Percentiles rank a stretch among this genome's conserved stretches.
Evolutionary conservation across 1,140 invertebrate species (phyloP).

Genomic region (Zaprionus inermis): DNA sequence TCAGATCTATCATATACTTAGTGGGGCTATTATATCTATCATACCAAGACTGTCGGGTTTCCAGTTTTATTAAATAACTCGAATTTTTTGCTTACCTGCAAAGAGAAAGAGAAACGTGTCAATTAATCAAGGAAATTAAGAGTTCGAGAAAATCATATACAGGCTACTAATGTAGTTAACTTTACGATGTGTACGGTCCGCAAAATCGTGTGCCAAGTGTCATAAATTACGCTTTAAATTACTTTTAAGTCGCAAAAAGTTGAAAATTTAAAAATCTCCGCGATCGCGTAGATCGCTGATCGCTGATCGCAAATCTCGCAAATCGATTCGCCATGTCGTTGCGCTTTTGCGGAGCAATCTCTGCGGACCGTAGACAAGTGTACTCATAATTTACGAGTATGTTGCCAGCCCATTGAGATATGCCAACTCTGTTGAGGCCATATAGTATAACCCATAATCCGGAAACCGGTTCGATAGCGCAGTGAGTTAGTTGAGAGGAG

Average conservation of each 20-base stretch:
- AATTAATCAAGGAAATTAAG: constrained; percentile 67
- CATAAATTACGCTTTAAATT: constrained; percentile 63
- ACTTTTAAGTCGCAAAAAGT: background rate
- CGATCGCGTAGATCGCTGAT: constrained; percentile 7
- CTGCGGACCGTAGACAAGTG: constrained; percentile 48
- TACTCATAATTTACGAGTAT: constrained; percentile 63
- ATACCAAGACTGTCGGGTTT: background rate
- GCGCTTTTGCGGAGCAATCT: constrained; percentile 31
- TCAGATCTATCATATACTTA: background rate
- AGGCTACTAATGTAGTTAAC: constrained; percentile 14
- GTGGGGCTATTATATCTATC: background rate
- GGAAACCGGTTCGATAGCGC: constrained; percentile 18
- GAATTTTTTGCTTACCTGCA: constrained; percentile 69
- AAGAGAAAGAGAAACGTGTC: constrained; percentile 37
- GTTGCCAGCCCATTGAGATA: constrained; percentile 22
- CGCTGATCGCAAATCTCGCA: constrained; percentile 30
- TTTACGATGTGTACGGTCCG: constrained; percentile 42
- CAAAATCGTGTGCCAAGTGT: constrained; percentile 61
- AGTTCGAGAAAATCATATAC: background rate
- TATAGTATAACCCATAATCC: constrained; percentile 3
- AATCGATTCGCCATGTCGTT: constrained; percentile 34
- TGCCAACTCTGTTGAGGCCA: constrained; percentile 9
- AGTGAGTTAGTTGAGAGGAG: background rate
- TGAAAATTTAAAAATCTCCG: constrained; percentile 4
- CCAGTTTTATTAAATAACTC: constrained; percentile 13